A percentile compares a stretch with the other conserved stretches of the same genome.
Conservation (phyloP, 2,113 vertebrate species). For the Pseudolaguvia tuberculata region DNA sequence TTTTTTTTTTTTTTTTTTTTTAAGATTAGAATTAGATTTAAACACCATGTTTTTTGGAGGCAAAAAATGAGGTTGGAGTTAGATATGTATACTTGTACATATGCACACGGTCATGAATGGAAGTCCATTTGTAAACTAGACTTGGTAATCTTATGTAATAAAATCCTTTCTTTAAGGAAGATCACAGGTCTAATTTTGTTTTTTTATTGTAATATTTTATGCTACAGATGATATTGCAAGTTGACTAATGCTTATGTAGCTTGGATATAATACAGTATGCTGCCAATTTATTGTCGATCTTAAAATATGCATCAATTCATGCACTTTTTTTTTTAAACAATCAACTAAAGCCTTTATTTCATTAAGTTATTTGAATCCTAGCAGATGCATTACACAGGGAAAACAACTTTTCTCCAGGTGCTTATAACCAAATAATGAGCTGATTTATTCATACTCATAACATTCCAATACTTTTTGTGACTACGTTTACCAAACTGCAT, state of each 20-base stretch:
- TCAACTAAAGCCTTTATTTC: too few relatives aligned
- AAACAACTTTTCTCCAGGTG: too few relatives aligned
- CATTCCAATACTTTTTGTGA: too few relatives aligned
- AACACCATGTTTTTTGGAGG: slow-evolving; percentile 46
- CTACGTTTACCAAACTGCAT: too few relatives aligned
- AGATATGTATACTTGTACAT: slow-evolving; percentile 70
- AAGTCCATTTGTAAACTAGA: slow-evolving; percentile 75
- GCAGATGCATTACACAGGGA: too few relatives aligned
- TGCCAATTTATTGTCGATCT: too few relatives aligned
- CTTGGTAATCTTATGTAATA: slow-evolving; percentile 75
- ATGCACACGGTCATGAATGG: slow-evolving; percentile 71
- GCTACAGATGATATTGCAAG: not conserved
- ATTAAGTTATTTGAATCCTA: too few relatives aligned
- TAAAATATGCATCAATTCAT: too few relatives aligned
- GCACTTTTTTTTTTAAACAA: too few relatives aligned
- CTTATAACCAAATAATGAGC: too few relatives aligned
- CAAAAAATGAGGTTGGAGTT: slow-evolving; percentile 53
- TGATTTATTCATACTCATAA: too few relatives aligned
- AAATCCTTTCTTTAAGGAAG: slow-evolving; percentile 73
- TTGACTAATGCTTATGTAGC: too few relatives aligned
- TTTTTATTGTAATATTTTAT: not conserved
- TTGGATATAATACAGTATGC: not conserved
- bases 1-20: slow-evolving; percentile 60
- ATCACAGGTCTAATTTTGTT: slow-evolving; percentile 23
- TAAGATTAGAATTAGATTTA: slow-evolving; percentile 56